phyloP scores from a whole-genome alignment of 2,113 vertebrate species.

The Leptobrachium ailaonicum region DNA sequence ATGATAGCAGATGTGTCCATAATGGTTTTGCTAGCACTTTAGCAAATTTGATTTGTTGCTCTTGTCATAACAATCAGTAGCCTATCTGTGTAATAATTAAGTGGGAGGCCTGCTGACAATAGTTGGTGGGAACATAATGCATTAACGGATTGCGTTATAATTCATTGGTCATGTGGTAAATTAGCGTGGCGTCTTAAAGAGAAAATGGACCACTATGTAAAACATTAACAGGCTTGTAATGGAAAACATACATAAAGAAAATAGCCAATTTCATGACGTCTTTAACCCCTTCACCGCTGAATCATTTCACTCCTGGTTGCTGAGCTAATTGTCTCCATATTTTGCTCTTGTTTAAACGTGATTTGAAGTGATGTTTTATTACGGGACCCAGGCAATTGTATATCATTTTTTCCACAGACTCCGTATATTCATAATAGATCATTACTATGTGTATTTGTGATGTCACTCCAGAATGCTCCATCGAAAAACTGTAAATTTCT shows the following conservation, averaged over 20 bases:
- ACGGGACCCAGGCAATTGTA: too few species aligned
- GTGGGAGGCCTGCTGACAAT: slow-evolving; percentile 24
- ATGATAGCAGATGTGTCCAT: slow-evolving; percentile 25
- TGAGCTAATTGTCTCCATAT: too few species aligned
- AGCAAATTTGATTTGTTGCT: slow-evolving; percentile 45
- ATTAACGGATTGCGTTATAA: neutral
- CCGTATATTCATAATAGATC: too few species aligned
- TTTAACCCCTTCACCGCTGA: too few species aligned
- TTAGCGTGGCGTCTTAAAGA: neutral
- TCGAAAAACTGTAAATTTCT: too few species aligned
- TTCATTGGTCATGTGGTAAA: slow-evolving; percentile 14
- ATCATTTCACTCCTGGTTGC: too few species aligned
- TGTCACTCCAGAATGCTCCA: too few species aligned
- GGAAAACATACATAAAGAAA: neutral
- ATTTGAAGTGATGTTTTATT: too few species aligned
- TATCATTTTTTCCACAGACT: too few species aligned
- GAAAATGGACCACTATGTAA: neutral
- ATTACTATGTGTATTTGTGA: too few species aligned
- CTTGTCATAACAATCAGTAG: slow-evolving; percentile 37
- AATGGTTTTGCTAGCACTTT: slow-evolving; percentile 24
- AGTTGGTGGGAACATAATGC: slow-evolving; percentile 10
- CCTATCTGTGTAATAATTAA: slow-evolving; percentile 38
- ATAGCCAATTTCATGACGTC: neutral
- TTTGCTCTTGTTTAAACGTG: too few species aligned
- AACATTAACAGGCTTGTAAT: neutral